Base-by-base conservation (phyloP, 2,888 invertebrate genomes). In the Drosophila austrosaltans region DNA sequence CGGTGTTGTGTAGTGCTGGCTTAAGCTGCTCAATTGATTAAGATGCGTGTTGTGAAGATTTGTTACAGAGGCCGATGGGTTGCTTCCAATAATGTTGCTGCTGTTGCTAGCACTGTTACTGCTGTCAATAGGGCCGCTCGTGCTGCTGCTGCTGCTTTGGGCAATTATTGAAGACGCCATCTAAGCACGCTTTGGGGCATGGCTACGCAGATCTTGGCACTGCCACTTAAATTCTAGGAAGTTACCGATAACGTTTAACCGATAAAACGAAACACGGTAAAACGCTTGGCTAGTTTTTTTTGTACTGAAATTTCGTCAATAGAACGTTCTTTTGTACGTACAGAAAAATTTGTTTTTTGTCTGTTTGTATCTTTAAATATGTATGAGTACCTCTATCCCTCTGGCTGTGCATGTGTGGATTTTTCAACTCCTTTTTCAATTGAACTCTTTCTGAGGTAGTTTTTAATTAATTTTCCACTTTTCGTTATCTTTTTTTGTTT, bases 131-230 rank as follows among this genome's bases (percentile, higher is more conserved):
- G 88, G 87, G 78, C 90, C 90, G 83, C 89, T 91, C 57, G 73
- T 79, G 83, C 92, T 89, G 81, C 91, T 88, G 81, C 90, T 89
- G 81, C 91, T 88, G 81, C 90, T 89, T 85, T 92, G 91, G 82
- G 92, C 91, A 90, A 92, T 92, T 90, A 92, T 90, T 90, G 92
- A 85, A 76, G 91, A 92, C 88, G 92, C 91, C 92, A 92, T 92
- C 90, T 91, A 92, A 85, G 82, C 77, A 74, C 89, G 69, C 66
- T 81, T 81, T 76, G 77, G 90, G 76, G 90, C 91, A 91, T 91
- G 92, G 90, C 91, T 90, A 87, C 75, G 82, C 81, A 77, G 83
- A 70, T 82, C 16, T 57, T 72, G 32, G 25, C 48, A 48, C 48
- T 48, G 48, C 48, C 48, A 48, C 48, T 25, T 57, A 25, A 4